Evolutionary conservation across 2,888 invertebrate genomes (phyloP), one percentile per base, ranked within the genome.

Genomic region (Hydroisotoma schaefferi): DNA sequence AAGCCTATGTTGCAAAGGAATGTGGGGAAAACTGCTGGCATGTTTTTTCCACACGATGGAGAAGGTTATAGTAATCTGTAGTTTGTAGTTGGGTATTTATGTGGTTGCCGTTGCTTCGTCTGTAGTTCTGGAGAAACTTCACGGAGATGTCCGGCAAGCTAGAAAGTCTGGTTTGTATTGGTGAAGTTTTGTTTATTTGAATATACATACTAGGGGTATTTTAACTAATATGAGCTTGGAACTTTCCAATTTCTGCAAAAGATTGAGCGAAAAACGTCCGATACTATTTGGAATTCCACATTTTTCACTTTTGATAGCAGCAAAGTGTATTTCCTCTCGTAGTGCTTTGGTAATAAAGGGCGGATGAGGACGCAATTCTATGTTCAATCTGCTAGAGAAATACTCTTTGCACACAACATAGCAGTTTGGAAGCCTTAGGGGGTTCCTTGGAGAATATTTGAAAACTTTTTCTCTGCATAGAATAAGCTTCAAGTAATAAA

Each of bases 221-320:
- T 70, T 68, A 66, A 68, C 66, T 70, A 70, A 70, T 70, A 64
- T 57, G 65, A 67, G 63, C 61, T 69, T 64, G 67, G 69, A 71
- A 71, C 68, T 67, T 71, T 71, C 66, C 70, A 67, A 69, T 70
- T 69, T 70, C 67, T 70, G 66, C 66, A 70, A 67, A 68, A 68
- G 67, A 68, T 70, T 70, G 70, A 70, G 61, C 63, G 70, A 65
- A 64, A 70, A 67, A 65, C 62, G 64, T 69, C 70, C 68, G 64
- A 60, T 55, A 64, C 59, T 60, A 70, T 70, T 71, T 69, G 64
- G 60, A 69, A 40, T 63, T 63, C 58, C 57, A 67, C 68, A 69
- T 69, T 69, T 71, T 68, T 67, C 68, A 66, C 66, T 67, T 69
- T 67, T 71, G 65, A 69, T 68, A 65, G 66, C 58, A n/a, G n/a